Conservation (phyloP, 2,797 vertebrate species). For the Macrochelys suwanniensis region DNA sequence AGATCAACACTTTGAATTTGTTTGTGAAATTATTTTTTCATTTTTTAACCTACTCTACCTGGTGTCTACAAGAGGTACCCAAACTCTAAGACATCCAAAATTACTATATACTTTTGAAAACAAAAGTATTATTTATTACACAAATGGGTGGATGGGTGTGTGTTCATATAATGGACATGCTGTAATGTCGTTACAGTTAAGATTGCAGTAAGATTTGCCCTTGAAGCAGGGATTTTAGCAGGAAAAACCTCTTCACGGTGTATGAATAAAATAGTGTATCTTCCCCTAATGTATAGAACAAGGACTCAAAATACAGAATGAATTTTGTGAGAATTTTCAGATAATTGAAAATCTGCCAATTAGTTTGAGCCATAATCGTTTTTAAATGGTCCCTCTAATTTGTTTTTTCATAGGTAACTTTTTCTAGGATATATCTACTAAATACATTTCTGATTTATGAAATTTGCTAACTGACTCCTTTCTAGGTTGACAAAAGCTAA, state of each 20-base stretch:
- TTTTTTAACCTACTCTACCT: neutral
- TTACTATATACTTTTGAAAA: neutral
- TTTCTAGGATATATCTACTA: neutral
- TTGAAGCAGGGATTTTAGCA: slow-evolving; percentile 10
- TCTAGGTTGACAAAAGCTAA: neutral
- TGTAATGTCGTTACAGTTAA: neutral
- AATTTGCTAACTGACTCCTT: neutral
- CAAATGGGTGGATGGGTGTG: fast-evolving
- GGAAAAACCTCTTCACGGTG: neutral
- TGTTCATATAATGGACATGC: neutral
- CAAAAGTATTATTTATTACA: neutral
- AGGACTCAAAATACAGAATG: neutral
- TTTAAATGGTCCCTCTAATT: neutral
- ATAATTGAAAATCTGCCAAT: slow-evolving; percentile 8
- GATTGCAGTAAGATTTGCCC: neutral
- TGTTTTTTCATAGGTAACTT: neutral
- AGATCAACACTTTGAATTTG: neutral
- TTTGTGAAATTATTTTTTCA: neutral
- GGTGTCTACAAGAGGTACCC: neutral
- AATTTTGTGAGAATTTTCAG: neutral
- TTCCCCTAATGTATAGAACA: neutral
- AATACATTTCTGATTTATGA: neutral
- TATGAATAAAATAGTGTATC: neutral
- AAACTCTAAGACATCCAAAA: neutral
- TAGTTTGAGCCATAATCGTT: neutral